Evolutionary conservation across 1,140 invertebrate genomes (phyloP).

Genomic region (Drosophila sp.): DNA sequence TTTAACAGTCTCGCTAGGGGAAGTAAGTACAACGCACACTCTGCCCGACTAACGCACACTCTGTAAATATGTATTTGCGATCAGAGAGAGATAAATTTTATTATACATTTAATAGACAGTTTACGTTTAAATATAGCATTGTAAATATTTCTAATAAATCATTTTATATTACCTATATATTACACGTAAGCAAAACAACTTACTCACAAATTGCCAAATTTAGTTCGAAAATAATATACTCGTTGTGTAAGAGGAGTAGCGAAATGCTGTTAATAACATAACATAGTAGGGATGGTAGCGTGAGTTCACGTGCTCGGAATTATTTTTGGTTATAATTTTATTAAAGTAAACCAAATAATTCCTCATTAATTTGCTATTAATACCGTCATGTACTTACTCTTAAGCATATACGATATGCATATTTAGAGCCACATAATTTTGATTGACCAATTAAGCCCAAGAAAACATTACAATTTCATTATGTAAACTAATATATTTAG

Average conservation of each 20-base stretch:
- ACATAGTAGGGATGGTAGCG: neutral
- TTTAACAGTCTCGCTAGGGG: neutral
- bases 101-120: neutral
- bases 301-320: neutral
- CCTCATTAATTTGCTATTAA: too few species aligned
- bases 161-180: neutral
- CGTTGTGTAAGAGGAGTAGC: neutral
- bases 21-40: neutral
- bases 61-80: neutral
- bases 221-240: neutral
- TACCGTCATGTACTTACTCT: neutral
- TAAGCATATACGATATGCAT: too few species aligned
- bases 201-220: neutral
- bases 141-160: neutral
- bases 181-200: neutral
- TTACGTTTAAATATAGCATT: neutral
- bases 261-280: neutral
- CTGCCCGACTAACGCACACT: neutral
- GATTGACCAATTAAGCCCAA: neutral
- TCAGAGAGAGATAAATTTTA: neutral
- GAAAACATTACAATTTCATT: neutral
- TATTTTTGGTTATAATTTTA: too few species aligned
- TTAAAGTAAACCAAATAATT: too few species aligned
- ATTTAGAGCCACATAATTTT: neutral
- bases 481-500: neutral